phyloP scores from a whole-genome alignment of 2,888 invertebrate species.

The Ormyrus thymus region DNA sequence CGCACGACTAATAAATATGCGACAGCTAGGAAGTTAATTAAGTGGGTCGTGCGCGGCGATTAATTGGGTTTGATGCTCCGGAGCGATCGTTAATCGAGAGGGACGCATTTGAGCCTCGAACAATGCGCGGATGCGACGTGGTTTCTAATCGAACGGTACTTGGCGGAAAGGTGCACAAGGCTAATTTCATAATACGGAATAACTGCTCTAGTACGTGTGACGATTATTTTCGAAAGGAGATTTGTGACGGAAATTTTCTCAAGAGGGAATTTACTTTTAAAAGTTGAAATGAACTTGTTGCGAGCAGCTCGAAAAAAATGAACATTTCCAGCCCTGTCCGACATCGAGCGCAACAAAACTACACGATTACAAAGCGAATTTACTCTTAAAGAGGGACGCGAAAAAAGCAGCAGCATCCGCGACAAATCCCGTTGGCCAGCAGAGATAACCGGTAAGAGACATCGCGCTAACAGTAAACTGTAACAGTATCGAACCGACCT shows the following conservation, averaged over 20 bases:
- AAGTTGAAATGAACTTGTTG: too few species aligned
- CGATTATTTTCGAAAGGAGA: too few species aligned
- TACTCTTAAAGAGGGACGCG: background rate
- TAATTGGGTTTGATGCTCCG: slow-evolving; percentile 19
- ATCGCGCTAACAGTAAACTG: slow-evolving; percentile 44
- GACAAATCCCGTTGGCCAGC: slow-evolving; percentile 37
- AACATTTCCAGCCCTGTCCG: background rate
- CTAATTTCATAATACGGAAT: too few species aligned
- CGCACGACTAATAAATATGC: background rate
- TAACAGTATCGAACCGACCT: slow-evolving; percentile 47
- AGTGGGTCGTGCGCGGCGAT: slow-evolving; percentile 7
- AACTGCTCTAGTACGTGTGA: too few species aligned
- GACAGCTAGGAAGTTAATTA: background rate
- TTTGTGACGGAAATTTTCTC: too few species aligned
- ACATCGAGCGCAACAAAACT: background rate
- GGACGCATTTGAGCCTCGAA: slow-evolving; percentile 11
- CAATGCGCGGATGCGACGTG: slow-evolving; percentile 23
- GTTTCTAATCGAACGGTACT: background rate
- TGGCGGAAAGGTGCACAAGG: too few species aligned
- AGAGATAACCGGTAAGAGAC: slow-evolving; percentile 48
- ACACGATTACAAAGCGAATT: background rate
- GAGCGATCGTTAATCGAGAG: slow-evolving; percentile 12
- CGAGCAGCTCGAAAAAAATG: too few species aligned
- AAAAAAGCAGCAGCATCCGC: background rate
- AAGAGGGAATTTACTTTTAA: too few species aligned